Conservation (phyloP, 2,797 vertebrate genomes). For the Echeneis naucrates region DNA sequence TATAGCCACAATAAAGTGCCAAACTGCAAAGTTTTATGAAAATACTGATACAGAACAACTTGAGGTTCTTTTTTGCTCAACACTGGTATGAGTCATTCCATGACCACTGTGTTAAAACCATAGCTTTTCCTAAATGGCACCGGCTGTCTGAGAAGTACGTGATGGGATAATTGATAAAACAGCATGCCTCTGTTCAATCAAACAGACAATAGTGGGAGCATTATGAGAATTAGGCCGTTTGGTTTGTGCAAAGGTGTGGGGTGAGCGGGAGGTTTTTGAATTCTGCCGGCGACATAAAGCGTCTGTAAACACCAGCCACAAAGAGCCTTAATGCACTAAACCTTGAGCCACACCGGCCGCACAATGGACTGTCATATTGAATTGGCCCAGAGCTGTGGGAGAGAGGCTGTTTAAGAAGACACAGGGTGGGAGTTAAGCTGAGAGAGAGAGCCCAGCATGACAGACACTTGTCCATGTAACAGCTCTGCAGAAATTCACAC, state of each 20-base stretch:
- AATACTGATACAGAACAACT: slow-evolving; percentile 27
- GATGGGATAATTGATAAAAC: slow-evolving; percentile 62
- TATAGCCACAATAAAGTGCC: not conserved
- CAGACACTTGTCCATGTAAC: slow-evolving; percentile 81
- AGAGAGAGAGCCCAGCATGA: slow-evolving; percentile 68
- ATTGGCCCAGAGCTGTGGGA: slow-evolving; percentile 75
- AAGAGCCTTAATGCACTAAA: slow-evolving; percentile 74
- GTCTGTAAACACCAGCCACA: slow-evolving; percentile 76
- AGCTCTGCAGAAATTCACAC: slow-evolving; percentile 72
- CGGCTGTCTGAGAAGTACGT: slow-evolving; percentile 51
- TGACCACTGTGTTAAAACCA: slow-evolving; percentile 10
- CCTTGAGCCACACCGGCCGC: slow-evolving; percentile 70
- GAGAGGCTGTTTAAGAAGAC: slow-evolving; percentile 72
- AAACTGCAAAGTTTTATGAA: slow-evolving; percentile 8
- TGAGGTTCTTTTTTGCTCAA: not conserved
- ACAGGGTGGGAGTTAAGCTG: slow-evolving; percentile 76
- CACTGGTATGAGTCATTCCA: not conserved
- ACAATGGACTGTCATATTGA: slow-evolving; percentile 75
- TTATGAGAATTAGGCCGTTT: slow-evolving; percentile 62
- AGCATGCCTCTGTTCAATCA: slow-evolving; percentile 39
- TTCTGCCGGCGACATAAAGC: slow-evolving; percentile 70
- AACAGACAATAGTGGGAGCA: slow-evolving; percentile 57
- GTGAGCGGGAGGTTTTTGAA: slow-evolving; percentile 47
- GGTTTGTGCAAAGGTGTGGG: slow-evolving; percentile 65
- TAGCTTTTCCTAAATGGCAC: slow-evolving; percentile 45